Conservation (phyloP, 2,888 invertebrate genomes). For the Sinelater perroti region DNA sequence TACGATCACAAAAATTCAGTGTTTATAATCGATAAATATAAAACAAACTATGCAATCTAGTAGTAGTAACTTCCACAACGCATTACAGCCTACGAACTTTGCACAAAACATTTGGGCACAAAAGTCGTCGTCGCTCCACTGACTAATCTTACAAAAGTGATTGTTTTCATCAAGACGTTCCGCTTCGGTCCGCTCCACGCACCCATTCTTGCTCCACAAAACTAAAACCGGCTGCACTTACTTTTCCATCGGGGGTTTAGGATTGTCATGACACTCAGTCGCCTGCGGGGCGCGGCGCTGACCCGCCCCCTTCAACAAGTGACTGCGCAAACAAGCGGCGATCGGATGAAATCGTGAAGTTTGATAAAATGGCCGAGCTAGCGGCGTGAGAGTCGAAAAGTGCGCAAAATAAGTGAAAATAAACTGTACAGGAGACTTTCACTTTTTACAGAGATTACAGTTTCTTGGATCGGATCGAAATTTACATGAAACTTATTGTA, state of each 20-base stretch:
- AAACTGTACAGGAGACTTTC: slow-evolving; percentile 36
- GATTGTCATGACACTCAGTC: slow-evolving; percentile 8
- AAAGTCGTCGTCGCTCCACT: slow-evolving; percentile 21
- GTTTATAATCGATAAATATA: slow-evolving; percentile 27
- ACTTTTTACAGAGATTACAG: slow-evolving; percentile 40
- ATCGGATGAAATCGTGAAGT: no score
- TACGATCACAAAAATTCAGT: slow-evolving; percentile 39
- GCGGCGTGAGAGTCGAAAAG: no score
- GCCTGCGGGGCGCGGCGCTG: not conserved
- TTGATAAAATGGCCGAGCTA: no score
- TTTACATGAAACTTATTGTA: slow-evolving; percentile 48
- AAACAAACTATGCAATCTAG: slow-evolving; percentile 27
- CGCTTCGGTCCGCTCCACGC: not conserved
- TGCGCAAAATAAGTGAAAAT: slow-evolving; percentile 6
- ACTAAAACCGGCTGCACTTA: not conserved
- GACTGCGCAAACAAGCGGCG: not conserved
- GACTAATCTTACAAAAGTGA: slow-evolving; percentile 28
- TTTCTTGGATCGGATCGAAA: slow-evolving; percentile 50
- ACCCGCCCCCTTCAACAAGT: no score
- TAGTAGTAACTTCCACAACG: slow-evolving; percentile 28
- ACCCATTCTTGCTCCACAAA: slow-evolving; percentile 6
- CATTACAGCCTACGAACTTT: slow-evolving; percentile 34
- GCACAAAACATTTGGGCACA: slow-evolving; percentile 35
- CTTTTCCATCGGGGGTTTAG: not conserved
- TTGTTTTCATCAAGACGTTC: slow-evolving; percentile 22